Evolutionary conservation across 2,888 invertebrate species (phyloP), one percentile per base, ranked within the genome.

Genomic region (Leptinotarsa peninsularis): DNA sequence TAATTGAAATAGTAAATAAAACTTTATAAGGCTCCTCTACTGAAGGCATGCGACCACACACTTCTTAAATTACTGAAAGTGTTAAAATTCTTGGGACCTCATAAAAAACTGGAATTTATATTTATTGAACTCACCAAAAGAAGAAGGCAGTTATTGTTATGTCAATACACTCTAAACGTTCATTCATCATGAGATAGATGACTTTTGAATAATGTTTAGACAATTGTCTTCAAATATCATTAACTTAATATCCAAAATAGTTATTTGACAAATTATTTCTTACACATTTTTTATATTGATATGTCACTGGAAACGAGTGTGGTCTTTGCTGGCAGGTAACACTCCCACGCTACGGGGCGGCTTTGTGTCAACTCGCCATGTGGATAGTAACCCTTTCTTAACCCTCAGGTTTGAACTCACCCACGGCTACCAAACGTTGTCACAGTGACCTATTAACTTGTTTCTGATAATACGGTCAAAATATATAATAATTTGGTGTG

Each of bases 321-420:
- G 58, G 58, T 58, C 58, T 58, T 17, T 4, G 33, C 23, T 72
- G 76, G 81, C 81, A 81, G 81, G 80, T 81, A 82, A 80, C 73
- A 78, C 83, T 81, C 83, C 82, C 81, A 81, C 83, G 79, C 82
- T 70, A 76, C 21, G 58, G 58, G 58, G 58, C 23, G 58, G 58
- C 58, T 58, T 81, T 81, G 78, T 81, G 75, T 77, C 75, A 72
- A 74, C 74, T 74, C 78, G 73, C 76, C 72, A 74, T 74, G 78
- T 76, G 80, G 10, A 80, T 76, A 79, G 67, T 75, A 81, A 78
- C 81, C 80, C 79, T 80, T 80, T 78, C 67, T 75, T 43, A 33
- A 60, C 71, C 70, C 72, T 56, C 33, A 56, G 54, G 58, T 68
- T 33, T 58, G 71, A 71, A 73, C 71, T 60, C 63, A 49, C 49